These are phyloP conservation scores for Chlamydotis undulata DNA, from an alignment of 2,113 vertebrate species.

Conservation along the genomic window DNA sequence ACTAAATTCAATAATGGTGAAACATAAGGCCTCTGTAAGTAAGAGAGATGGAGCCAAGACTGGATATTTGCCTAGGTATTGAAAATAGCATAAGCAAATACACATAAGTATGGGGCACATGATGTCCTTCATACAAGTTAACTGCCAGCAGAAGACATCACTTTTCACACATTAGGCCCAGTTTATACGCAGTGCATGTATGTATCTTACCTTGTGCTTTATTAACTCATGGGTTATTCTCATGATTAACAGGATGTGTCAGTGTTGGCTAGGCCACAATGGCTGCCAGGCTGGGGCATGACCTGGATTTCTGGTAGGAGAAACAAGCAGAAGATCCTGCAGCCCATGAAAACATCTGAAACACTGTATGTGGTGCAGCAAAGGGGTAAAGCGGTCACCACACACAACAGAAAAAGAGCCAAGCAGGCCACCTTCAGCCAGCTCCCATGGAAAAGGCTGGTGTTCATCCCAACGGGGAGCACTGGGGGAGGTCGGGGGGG, in stretches of 20 bases:
- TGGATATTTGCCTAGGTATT: not conserved
- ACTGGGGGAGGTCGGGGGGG: accelerated
- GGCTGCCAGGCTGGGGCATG: not conserved
- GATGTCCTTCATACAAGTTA: not conserved
- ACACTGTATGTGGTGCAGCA: not conserved
- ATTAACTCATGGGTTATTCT: not conserved
- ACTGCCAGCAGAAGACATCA: not conserved
- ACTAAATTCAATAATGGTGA: not conserved
- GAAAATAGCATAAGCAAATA: not conserved
- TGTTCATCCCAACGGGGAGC: not conserved
- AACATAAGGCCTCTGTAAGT: not conserved
- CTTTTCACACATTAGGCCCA: not conserved
- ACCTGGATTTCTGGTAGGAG: not conserved
- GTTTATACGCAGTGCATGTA: not conserved
- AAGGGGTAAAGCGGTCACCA: not conserved
- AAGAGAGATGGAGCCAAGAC: not conserved
- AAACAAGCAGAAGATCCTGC: not conserved
- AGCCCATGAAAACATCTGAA: not conserved
- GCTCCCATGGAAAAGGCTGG: not conserved
- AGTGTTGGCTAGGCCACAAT: not conserved
- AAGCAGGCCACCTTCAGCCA: not conserved
- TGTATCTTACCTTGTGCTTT: not conserved
- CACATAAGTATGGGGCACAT: not conserved
- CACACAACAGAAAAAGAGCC: not conserved
- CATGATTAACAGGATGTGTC: not conserved